Evolutionary conservation across 2,797 vertebrate genomes (phyloP).

Genomic region (Phaenicophaeus curvirostris): DNA sequence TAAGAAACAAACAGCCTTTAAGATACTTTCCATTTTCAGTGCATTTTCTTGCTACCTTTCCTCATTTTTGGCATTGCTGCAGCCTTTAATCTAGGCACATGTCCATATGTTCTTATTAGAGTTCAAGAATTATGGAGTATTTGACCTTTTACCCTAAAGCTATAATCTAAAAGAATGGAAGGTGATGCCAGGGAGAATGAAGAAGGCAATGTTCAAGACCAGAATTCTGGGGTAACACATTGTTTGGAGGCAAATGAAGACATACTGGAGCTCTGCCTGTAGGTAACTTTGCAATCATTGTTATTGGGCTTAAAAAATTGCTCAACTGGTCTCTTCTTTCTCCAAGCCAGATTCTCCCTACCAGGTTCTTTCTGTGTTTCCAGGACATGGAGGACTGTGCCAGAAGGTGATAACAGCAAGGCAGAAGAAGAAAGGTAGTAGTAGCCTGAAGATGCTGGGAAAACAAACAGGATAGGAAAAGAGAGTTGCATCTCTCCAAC

Average conservation of each 20-base stretch:
- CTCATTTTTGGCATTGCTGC: not conserved
- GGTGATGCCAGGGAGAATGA: not conserved
- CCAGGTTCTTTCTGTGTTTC: not conserved
- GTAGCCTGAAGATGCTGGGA: not conserved
- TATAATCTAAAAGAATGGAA: not conserved
- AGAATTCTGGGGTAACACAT: not conserved
- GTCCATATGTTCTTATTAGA: not conserved
- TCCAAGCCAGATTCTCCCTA: not conserved
- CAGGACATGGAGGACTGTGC: not conserved
- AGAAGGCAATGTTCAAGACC: not conserved
- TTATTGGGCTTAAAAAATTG: not conserved
- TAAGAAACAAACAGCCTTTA: not conserved
- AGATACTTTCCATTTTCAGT: not conserved
- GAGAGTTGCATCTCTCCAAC: not conserved
- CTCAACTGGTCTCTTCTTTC: not conserved
- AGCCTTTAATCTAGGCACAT: not conserved
- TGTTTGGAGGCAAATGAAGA: not conserved
- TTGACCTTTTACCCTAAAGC: not conserved
- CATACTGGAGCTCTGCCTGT: not conserved
- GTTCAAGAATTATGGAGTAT: not conserved
- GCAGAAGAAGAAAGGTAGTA: not conserved
- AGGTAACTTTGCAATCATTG: not conserved
- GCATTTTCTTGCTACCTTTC: not conserved
- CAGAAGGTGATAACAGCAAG: not conserved
- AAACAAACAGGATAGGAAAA: not conserved